phyloP scores from a whole-genome alignment of 2,888 invertebrate species.

The Xestia rhomboidea region DNA sequence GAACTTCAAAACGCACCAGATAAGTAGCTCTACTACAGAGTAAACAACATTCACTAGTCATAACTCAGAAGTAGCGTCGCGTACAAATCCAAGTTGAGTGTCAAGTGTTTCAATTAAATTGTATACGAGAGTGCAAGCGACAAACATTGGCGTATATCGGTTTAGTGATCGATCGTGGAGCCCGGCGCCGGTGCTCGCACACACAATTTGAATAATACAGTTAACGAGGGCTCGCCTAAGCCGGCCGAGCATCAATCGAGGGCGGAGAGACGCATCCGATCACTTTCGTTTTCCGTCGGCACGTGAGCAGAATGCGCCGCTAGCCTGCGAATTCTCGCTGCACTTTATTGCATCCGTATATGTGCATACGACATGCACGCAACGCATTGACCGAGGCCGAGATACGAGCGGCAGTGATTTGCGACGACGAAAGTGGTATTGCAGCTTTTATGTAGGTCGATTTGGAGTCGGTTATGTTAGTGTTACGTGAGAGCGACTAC shows the following conservation, averaged over 20 bases:
- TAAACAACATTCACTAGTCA: conserved; percentile 31
- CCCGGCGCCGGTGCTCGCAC: conserved; percentile 70
- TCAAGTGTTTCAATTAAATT: conserved; percentile 74
- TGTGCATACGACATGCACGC: conserved; percentile 89
- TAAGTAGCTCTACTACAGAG: conserved; percentile 9
- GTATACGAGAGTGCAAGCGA: conserved; percentile 78
- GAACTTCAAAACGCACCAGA: conserved; percentile 14
- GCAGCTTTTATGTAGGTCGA: conserved; percentile 90
- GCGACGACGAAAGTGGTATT: conserved; percentile 90
- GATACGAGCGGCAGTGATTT: conserved; percentile 88
- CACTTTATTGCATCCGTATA: conserved; percentile 89
- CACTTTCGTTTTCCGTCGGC: conserved; percentile 88
- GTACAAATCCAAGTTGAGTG: conserved; percentile 68
- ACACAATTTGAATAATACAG: conserved; percentile 88
- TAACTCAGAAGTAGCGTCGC: conserved; percentile 34
- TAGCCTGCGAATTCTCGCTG: conserved; percentile 88
- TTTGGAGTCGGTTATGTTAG: conserved; percentile 85
- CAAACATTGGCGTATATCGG: conserved; percentile 70
- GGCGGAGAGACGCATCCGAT: conserved; percentile 87
- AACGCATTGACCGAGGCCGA: conserved; percentile 90
- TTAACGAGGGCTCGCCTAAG: conserved; percentile 86
- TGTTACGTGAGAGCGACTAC: conserved; percentile 82
- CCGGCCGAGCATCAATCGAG: conserved; percentile 86
- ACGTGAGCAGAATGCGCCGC: conserved; percentile 88
- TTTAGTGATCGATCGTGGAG: conserved; percentile 80